Evolutionary conservation across 2,797 vertebrate genomes (phyloP).

Genomic region (Psittacula derbiana): DNA sequence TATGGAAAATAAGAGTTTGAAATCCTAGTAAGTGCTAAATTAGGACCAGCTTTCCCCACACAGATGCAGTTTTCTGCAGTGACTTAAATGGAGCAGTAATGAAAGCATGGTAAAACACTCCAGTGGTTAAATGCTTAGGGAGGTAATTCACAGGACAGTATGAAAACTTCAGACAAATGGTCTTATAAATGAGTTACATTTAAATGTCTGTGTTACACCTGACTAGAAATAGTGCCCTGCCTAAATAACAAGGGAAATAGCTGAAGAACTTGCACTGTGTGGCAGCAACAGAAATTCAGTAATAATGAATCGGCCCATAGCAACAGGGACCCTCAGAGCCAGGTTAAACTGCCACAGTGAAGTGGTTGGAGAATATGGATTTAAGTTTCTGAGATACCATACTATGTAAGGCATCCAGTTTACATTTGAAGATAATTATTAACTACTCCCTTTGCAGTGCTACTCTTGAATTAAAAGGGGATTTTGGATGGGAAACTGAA

Average conservation of each 20-base stretch:
- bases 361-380: neutral
- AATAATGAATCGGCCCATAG: rapidly evolving
- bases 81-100: neutral
- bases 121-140: neutral
- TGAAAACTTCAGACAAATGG: neutral
- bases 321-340: neutral
- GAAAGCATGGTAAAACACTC: neutral
- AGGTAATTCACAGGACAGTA: neutral
- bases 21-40: neutral
- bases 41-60: neutral
- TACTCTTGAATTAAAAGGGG: neutral
- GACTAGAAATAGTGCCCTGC: neutral
- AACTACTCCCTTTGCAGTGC: neutral
- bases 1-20: neutral
- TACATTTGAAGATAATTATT: conserved; percentile 27
- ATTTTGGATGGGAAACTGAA: neutral
- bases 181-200: neutral
- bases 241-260: neutral
- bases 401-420: neutral
- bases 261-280: neutral
- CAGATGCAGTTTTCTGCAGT: neutral
- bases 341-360: neutral
- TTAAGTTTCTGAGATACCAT: neutral
- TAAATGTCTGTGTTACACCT: neutral
- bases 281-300: neutral